Conservation (phyloP, 1,140 invertebrate species). For the Ceratina japonica region DNA sequence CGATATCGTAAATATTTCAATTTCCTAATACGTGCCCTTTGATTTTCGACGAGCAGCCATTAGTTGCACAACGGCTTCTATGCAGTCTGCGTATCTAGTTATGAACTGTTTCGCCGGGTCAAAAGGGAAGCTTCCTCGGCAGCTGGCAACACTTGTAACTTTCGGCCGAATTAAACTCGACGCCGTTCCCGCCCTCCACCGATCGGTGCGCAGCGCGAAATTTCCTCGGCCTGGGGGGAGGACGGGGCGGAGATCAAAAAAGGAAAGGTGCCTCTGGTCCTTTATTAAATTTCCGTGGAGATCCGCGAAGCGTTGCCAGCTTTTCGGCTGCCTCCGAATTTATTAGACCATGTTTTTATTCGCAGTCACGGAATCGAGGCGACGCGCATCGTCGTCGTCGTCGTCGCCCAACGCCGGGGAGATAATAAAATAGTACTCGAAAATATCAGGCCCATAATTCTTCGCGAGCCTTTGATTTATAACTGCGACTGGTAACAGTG, state of each 20-base stretch:
- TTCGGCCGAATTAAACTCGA: slow-evolving; percentile 19
- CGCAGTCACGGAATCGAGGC: background rate
- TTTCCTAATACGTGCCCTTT: background rate
- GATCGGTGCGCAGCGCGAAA: slow-evolving; percentile 14
- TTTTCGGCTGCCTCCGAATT: background rate
- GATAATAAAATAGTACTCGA: background rate
- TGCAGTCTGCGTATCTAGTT: background rate
- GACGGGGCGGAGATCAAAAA: background rate
- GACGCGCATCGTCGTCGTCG: no score
- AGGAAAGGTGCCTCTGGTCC: background rate
- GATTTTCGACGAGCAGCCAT: background rate
- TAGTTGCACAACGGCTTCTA: background rate
- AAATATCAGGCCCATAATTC: background rate
- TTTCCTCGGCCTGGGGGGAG: background rate
- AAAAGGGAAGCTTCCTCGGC: background rate
- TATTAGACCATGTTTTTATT: slow-evolving; percentile 13
- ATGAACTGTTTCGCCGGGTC: background rate
- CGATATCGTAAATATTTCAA: no score
- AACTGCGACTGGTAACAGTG: background rate
- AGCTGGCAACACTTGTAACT: background rate
- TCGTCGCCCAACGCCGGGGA: background rate
- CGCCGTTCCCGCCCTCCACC: background rate
- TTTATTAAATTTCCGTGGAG: slow-evolving; percentile 49
- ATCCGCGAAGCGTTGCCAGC: background rate
- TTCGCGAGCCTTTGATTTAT: background rate